Evolutionary conservation across 1,140 invertebrate genomes (phyloP), one percentile per base, ranked within the genome.

Genomic region (Platyscapa corneri): DNA sequence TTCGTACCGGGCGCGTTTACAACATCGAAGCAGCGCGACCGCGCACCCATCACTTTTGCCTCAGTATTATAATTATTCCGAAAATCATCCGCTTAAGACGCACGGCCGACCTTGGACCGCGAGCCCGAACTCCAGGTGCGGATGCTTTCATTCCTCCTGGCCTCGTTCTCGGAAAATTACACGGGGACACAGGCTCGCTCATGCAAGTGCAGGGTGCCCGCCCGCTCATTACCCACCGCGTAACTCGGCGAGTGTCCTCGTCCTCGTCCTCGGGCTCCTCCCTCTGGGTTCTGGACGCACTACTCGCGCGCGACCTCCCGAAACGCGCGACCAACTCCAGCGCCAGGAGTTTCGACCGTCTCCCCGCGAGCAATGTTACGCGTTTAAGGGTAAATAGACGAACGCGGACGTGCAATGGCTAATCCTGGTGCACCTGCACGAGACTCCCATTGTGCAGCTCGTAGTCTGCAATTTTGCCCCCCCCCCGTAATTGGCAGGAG

Each of bases 171-270:
- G 84, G 75, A 76, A 86, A 87, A 75, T 87, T 60, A 75, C 64
- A 49, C 32, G 49, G 75, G 37, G 76, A 78, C 77, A 78, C 70
- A 82, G 87, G 89, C 88, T 88, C 84, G 89, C 87, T 88, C 89
- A 86, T 89, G 85, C 84, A 75, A 83, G 81, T 75, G 49, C n/a
- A 39, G 12, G 53, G 49, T 39, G 34, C 67, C n/a, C 64, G 8
- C 75, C 37, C 60, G 27, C 60, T 65, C 82, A 23, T 83, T 77
- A 76, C 49, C 16, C 56, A 20, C 7, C 23, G 49, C 49, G 49
- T 53, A 53, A 53, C 23, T 60, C 56, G 1, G 5, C 23, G 23
- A 23, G 5, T 18, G 7, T 53, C 56, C 3, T 27, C 56, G 2
- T 56, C 53, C 18, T 18, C 53, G 18, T 56, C 18, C 10, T 56